These are phyloP conservation scores for Polypedilum vanderplanki DNA, from an alignment of 1,140 invertebrate species.

Conservation along the genomic window DNA sequence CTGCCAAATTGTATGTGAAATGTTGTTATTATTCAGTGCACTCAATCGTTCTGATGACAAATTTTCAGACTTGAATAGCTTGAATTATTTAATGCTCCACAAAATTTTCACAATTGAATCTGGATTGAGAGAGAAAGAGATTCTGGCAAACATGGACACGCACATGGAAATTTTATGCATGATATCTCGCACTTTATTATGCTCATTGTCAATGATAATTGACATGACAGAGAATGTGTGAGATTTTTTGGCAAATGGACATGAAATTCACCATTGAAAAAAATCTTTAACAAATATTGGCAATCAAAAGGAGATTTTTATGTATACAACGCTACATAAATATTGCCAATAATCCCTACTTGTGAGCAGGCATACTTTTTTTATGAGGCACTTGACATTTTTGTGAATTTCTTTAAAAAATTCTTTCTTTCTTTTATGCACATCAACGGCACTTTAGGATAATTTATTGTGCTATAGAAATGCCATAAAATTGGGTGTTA, in stretches of 20 bases:
- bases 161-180: constrained; percentile 25
- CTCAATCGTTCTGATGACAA: constrained; percentile 11
- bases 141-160: neutral
- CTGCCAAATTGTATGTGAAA: too few relatives aligned
- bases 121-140: neutral
- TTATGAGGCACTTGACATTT: constrained; percentile 17
- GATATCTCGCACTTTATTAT: constrained; percentile 20
- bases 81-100: constrained; percentile 13
- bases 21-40: neutral
- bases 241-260: neutral
- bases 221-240: neutral
- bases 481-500: neutral
- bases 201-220: constrained; percentile 2
- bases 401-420: constrained; percentile 1
- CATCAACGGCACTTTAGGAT: constrained; percentile 16
- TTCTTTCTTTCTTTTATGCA: neutral
- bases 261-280: neutral
- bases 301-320: neutral
- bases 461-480: constrained; percentile 19
- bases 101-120: constrained; percentile 9
- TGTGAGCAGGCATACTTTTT: neutral
- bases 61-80: constrained; percentile 15
- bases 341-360: neutral
- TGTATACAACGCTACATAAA: neutral
- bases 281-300: constrained; percentile 13